phyloP scores from a whole-genome alignment of 2,113 vertebrate species.

The Halcyon malimbica region DNA sequence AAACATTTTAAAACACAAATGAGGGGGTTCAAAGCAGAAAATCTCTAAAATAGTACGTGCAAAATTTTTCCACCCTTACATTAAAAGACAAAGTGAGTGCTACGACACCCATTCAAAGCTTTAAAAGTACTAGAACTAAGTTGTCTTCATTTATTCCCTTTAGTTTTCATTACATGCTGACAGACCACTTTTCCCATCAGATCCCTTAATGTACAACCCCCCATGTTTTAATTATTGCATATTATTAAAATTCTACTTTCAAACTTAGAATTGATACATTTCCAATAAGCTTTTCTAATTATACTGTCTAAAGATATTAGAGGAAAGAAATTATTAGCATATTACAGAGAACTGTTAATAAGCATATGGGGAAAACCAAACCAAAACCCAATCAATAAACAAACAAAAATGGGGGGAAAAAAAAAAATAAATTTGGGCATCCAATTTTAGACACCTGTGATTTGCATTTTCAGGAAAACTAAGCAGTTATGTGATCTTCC shows the following conservation, averaged over 20 bases:
- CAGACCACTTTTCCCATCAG: background rate
- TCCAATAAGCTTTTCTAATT: background rate
- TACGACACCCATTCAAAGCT: background rate
- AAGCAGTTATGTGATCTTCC: background rate
- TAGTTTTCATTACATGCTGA: background rate
- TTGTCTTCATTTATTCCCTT: background rate
- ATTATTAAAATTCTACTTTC: background rate
- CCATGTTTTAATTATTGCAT: background rate
- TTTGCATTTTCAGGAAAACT: background rate
- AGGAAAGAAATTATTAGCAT: background rate
- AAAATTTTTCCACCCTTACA: background rate
- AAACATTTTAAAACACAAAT: background rate
- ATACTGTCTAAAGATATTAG: background rate
- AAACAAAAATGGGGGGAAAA: background rate
- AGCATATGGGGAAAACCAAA: background rate
- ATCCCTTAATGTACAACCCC: background rate
- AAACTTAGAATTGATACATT: background rate
- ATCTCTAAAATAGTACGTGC: background rate
- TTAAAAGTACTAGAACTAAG: background rate
- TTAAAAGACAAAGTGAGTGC: background rate
- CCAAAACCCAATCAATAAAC: too few species aligned
- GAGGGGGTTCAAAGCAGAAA: background rate
- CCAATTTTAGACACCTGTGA: background rate
- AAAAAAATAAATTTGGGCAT: background rate
- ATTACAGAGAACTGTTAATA: background rate